Base-by-base conservation (phyloP, 2,888 invertebrate genomes). In the Campoplex capitator region DNA sequence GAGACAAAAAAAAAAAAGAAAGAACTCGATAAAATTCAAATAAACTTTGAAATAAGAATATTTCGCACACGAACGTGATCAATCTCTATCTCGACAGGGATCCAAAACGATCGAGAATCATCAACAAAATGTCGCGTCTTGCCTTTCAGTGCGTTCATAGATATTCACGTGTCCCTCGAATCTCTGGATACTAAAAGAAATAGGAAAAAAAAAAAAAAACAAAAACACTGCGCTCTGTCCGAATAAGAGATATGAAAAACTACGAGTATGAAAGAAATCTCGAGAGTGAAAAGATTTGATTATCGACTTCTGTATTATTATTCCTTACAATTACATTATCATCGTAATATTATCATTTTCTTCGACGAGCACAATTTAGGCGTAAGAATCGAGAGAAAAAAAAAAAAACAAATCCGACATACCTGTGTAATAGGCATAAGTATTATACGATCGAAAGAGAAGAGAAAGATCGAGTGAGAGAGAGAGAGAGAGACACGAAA, bases 311-410 rank as follows among this genome's bases (percentile, higher is more conserved):
- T 56, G 9, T 78, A 56, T 68, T 68, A 38, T 38, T 38, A 38
- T 38, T 38, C 6, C 38, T 6, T 38, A 38, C 3, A 28, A 16
- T 54, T 73, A 65, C 71, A 74, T 67, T n/a, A 75, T 86, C 77
- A 78, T 82, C 62, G 67, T 78, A 79, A 78, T 82, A 18, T 2
- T 78, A 82, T 13, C 67, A 74, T 65, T 79, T 86, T 6, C 67
- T 86, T 6, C 67, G 75, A 71, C 75, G 54, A 86, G 82, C 83
- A 83, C 86, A 83, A 86, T 86, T 86, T 78, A 79, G 83, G 70
- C 75, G 48, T 65, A 65, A 70, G 51, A 65, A 23, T 23, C 23
- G 23, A 38, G 38, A 38, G 56, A 75, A 51, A 28, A 76, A 28
- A 67, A 75, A 51, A 28, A 76, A 28, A 58, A 82, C 23, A 78